These are phyloP conservation scores for Oceanodroma leucorhoa DNA, from an alignment of 2,797 vertebrate genomes.

Conservation along the genomic window DNA sequence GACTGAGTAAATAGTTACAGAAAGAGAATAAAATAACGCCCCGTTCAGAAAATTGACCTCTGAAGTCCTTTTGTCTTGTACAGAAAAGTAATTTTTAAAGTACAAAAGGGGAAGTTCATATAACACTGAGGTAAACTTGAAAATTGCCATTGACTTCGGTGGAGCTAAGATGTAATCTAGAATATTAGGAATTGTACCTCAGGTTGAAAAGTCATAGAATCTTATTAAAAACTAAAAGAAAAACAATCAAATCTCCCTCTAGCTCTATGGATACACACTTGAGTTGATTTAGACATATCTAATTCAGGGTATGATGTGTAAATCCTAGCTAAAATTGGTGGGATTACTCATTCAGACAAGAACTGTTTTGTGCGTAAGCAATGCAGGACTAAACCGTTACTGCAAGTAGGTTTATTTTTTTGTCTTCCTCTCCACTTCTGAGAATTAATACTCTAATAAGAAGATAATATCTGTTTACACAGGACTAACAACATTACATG, in stretches of 20 bases:
- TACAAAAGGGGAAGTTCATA: not conserved
- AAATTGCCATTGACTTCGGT: not conserved
- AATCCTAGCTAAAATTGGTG: slow-evolving; percentile 14
- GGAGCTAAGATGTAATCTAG: not conserved
- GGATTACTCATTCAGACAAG: slow-evolving; percentile 18
- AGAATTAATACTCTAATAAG: slow-evolving; percentile 42
- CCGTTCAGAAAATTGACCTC: not conserved
- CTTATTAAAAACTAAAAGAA: not conserved
- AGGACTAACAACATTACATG: slow-evolving; percentile 14
- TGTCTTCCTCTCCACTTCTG: not conserved
- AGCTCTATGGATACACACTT: not conserved
- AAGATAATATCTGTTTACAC: slow-evolving; percentile 34
- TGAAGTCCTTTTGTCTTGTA: not conserved
- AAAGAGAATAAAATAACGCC: not conserved
- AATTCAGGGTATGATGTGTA: not conserved
- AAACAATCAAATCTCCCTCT: not conserved
- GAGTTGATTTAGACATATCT: not conserved
- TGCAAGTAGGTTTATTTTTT: not conserved
- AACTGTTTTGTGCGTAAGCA: not conserved
- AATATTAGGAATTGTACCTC: not conserved
- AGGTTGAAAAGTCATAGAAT: not conserved
- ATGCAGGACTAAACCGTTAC: not conserved
- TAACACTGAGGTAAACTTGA: not conserved
- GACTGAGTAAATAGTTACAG: not conserved
- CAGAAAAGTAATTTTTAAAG: not conserved